Evolutionary conservation across 2,888 invertebrate species (phyloP).

Genomic region (Mactromeris polynyma): DNA sequence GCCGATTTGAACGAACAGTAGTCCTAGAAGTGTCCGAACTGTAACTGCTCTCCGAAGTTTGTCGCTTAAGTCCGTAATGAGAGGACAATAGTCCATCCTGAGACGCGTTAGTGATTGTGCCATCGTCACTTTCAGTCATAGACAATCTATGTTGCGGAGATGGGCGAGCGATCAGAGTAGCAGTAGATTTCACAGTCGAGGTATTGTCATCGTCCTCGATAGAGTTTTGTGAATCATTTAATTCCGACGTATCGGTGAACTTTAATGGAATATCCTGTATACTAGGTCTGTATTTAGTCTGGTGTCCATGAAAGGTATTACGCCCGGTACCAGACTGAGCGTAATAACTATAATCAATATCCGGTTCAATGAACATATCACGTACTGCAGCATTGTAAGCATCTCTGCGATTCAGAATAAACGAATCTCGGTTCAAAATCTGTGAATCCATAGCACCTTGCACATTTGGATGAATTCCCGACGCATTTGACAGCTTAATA

Average conservation of each 20-base stretch:
- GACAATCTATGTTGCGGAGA: slow-evolving; percentile 76
- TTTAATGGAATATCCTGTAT: slow-evolving; percentile 83
- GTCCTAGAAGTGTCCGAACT: slow-evolving; percentile 82
- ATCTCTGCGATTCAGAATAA: slow-evolving; percentile 84
- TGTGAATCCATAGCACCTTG: slow-evolving; percentile 71
- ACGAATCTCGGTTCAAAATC: slow-evolving; percentile 78
- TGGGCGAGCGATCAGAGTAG: slow-evolving; percentile 70
- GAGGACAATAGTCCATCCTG: slow-evolving; percentile 74
- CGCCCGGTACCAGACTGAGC: slow-evolving; percentile 88
- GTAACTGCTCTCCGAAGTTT: slow-evolving; percentile 83
- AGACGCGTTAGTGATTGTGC: slow-evolving; percentile 74
- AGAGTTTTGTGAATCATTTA: slow-evolving; percentile 38
- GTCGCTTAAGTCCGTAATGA: slow-evolving; percentile 79
- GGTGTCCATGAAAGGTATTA: slow-evolving; percentile 95
- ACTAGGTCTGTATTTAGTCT: slow-evolving; percentile 89
- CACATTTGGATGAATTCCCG: slow-evolving; percentile 82
- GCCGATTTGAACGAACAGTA: slow-evolving; percentile 79
- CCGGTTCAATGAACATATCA: slow-evolving; percentile 84
- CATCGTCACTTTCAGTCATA: slow-evolving; percentile 78
- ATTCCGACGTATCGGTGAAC: slow-evolving; percentile 74
- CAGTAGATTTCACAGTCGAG: slow-evolving; percentile 74
- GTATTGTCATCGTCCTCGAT: slow-evolving; percentile 58
- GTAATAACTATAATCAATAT: slow-evolving; percentile 80
- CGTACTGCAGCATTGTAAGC: slow-evolving; percentile 86
- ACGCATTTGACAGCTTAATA: slow-evolving; percentile 93